Percentiles rank a stretch among this genome's conserved stretches.
These are phyloP conservation scores for Clinocottus analis DNA, from an alignment of 2,113 vertebrate genomes.

Conservation along the genomic window DNA sequence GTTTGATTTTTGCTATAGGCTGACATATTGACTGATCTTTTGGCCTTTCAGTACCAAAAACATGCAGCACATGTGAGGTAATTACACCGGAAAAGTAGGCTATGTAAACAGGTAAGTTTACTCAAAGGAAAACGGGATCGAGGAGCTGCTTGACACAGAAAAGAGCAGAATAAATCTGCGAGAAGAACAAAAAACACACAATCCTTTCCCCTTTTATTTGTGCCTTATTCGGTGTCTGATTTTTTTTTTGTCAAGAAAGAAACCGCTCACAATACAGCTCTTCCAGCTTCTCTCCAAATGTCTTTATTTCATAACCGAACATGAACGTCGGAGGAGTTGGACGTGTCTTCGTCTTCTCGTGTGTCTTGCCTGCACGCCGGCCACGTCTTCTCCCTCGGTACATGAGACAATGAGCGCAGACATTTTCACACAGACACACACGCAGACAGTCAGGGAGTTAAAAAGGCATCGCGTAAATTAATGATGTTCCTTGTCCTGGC, in stretches of 20 bases:
- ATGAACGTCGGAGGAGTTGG: neutral
- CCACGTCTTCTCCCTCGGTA: constrained; percentile 7
- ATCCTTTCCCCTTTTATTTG: neutral
- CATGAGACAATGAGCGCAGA: constrained; percentile 64
- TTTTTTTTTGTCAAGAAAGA: neutral
- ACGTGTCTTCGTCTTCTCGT: constrained; percentile 29
- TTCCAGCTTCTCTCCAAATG: neutral
- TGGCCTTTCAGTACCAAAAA: neutral
- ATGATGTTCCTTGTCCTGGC: constrained; percentile 71
- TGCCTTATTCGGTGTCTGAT: neutral
- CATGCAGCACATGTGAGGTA: neutral
- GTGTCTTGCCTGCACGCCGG: constrained; percentile 18
- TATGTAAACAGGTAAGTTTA: neutral
- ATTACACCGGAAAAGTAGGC: neutral
- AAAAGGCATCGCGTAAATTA: constrained; percentile 72
- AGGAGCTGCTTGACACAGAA: neutral
- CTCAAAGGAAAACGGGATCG: neutral
- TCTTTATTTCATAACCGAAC: neutral
- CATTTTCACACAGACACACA: constrained; percentile 43
- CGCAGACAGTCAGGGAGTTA: constrained; percentile 59
- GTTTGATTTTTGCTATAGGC: neutral
- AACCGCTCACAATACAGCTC: neutral
- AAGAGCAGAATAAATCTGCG: neutral
- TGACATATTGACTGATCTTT: neutral
- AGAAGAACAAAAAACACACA: neutral